Conservation (phyloP, 2,113 vertebrate genomes). For the Phylloscopus trochilus region DNA sequence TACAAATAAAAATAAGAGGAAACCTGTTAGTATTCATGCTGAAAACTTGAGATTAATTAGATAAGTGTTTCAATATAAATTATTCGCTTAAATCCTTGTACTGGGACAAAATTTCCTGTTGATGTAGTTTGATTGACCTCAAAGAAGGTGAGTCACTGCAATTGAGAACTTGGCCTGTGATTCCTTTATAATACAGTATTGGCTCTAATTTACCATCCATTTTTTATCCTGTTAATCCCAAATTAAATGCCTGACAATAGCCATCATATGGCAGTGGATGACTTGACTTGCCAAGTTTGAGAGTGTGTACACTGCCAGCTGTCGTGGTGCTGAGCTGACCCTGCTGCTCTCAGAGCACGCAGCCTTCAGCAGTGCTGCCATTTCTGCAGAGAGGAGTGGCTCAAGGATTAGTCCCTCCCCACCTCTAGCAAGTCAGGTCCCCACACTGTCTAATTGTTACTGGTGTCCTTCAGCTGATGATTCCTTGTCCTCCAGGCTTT, state of each 20-base stretch:
- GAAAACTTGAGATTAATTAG: slow-evolving; percentile 20
- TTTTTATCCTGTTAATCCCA: not conserved
- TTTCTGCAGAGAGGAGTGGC: not conserved
- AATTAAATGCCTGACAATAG: slow-evolving; percentile 23
- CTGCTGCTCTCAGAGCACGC: not conserved
- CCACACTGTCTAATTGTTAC: not conserved
- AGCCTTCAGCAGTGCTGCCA: not conserved
- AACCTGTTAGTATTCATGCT: not conserved
- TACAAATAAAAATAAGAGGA: not conserved
- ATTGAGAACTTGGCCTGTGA: not conserved
- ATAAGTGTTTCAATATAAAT: not conserved
- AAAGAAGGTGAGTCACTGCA: not conserved
- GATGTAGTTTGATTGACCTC: not conserved
- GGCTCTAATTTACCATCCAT: not conserved
- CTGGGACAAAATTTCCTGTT: not conserved
- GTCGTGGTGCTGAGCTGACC: not conserved
- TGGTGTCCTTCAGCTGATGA: not conserved
- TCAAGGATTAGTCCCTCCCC: not conserved
- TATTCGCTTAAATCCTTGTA: slow-evolving; percentile 14
- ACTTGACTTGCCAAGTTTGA: not conserved
- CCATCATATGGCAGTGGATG: not conserved
- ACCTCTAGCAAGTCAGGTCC: not conserved
- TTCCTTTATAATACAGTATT: not conserved
- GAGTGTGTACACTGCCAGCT: not conserved
- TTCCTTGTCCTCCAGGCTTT: not conserved